Base-by-base conservation (phyloP, 2,888 invertebrate species). In the Anoplius nigerrimus region DNA sequence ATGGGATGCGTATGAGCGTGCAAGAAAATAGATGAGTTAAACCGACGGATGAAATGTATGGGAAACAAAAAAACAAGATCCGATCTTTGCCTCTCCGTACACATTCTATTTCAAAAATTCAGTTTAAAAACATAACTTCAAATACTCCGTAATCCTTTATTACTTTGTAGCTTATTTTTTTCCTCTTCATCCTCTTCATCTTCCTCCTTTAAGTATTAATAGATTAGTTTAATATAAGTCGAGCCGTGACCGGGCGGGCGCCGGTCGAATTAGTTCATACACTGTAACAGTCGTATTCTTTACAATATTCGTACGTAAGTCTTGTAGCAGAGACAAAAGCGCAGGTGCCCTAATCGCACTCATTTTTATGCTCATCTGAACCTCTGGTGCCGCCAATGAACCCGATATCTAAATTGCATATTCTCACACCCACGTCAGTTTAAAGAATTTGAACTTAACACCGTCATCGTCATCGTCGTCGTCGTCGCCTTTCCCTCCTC, bases 101-200 rank as follows among this genome's bases (percentile, higher is more conserved):
- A 86, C 84, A 84, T 86, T 87, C 87, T 88, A 88, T 88, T 87
- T 87, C 85, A 84, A 86, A 87, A 87, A 85, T 86, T 86, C 83
- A 85, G 83, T 86, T 87, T 84, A 86, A 87, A 87, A 87, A 86
- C 87, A 86, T 83, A 88, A 87, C 86, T 87, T 83, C 83, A 79
- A 87, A 84, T 85, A 86, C 83, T 85, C 82, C 82, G 82, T 82
- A 84, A 85, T 85, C 84, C 82, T 76, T 83, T 83, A 84, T 85
- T 85, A 86, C 81, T 85, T 82, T 84, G 82, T 83, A 85, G 83
- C 81, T 83, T 83, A 80, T 79, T 82, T 82, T 80, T 78, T 82
- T 79, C 80, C 78, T 81, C 81, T 72, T 83, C 80, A 73, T 85
- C 83, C 75, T 84, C 82, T 75, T 81, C 78, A 59, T 80, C 76